Evolutionary conservation across 2,888 invertebrate species (phyloP).

Genomic region (Lutraria lutraria): DNA sequence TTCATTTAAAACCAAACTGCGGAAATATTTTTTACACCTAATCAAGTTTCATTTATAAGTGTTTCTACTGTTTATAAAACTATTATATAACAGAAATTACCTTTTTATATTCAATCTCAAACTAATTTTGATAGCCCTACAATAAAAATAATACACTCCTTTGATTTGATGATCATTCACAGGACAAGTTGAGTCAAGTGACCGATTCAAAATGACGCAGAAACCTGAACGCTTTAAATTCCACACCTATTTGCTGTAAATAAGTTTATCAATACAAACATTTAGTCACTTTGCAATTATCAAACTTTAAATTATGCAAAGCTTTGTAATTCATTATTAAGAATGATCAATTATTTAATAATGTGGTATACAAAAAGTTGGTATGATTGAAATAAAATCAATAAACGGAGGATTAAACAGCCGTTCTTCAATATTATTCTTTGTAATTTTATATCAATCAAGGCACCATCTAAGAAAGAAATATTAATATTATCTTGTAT

Average conservation of each 20-base stretch:
- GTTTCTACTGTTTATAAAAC: not conserved
- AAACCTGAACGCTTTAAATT: conserved; percentile 8
- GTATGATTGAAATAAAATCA: not conserved
- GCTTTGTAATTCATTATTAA: not conserved
- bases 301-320: not conserved
- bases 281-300: not conserved
- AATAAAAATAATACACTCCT: conserved; percentile 5
- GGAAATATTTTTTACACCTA: conserved; percentile 6
- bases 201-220: conserved; percentile 23
- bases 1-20: conserved; percentile 13
- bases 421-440: not conserved
- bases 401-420: not conserved
- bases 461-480: not conserved
- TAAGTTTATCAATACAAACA: conserved; percentile 10
- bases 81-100: not conserved
- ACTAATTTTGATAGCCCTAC: not conserved
- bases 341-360: not conserved
- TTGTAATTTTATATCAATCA: not conserved
- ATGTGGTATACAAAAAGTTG: not conserved
- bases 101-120: not conserved
- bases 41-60: not conserved
- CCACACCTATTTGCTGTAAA: not conserved
- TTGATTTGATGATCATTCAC: not conserved
- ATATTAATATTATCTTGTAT: not conserved
- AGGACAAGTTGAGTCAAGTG: conserved; percentile 2